Conservation (phyloP, 1,140 invertebrate genomes). For the Archivesica marissinica region DNA sequence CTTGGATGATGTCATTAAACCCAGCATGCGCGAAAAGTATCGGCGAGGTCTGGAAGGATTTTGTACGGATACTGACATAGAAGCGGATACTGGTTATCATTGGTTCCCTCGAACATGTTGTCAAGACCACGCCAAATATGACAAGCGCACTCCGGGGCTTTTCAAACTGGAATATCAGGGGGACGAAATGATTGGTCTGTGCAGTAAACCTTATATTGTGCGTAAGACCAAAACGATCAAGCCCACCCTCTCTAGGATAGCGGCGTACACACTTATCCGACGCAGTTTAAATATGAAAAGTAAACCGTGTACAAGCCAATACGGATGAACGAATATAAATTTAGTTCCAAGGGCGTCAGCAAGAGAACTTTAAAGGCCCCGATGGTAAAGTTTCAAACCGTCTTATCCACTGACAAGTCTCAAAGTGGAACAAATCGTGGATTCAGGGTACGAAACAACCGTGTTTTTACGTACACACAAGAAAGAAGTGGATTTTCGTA, state of each 20-base stretch:
- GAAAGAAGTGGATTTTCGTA: not conserved
- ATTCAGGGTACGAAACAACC: constrained; percentile 8
- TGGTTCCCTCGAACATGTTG: constrained; percentile 38
- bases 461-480: constrained; percentile 2
- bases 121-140: not conserved
- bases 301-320: not conserved
- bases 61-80: constrained; percentile 4
- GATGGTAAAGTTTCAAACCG: constrained; percentile 22
- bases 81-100: not conserved
- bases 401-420: not conserved
- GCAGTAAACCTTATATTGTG: constrained; percentile 24
- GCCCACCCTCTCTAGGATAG: not conserved
- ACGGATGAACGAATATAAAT: constrained; percentile 28
- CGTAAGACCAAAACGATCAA: constrained; percentile 1
- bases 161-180: constrained; percentile 10
- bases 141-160: constrained; percentile 26
- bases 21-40: constrained; percentile 13
- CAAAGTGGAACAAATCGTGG: not conserved
- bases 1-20: constrained; percentile 16
- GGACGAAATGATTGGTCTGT: constrained; percentile 13
- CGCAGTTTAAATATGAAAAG: constrained; percentile 18
- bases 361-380: constrained; percentile 27
- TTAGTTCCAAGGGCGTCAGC: constrained; percentile 33
- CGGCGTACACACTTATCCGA: constrained; percentile 12
- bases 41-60: constrained; percentile 1